phyloP scores from a whole-genome alignment of 2,113 vertebrate species.

The Semnopithecus entellus region DNA sequence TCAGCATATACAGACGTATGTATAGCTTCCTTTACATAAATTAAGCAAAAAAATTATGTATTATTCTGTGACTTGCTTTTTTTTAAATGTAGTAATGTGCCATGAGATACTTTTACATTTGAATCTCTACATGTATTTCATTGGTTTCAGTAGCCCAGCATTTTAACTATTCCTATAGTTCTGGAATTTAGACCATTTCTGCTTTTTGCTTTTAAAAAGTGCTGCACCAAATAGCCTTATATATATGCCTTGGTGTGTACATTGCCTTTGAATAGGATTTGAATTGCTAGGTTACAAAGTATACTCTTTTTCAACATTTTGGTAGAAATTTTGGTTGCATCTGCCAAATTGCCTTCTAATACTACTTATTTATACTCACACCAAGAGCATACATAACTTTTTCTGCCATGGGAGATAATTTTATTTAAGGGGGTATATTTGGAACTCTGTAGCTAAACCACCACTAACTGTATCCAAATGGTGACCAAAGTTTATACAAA shows the following conservation, averaged over 20 bases:
- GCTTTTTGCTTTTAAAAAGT: background rate
- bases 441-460: background rate
- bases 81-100: background rate
- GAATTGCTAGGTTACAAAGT: background rate
- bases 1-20: background rate
- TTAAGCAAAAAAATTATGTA: background rate
- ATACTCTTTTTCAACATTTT: background rate
- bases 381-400: background rate
- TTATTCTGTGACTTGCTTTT: background rate
- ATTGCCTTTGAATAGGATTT: background rate
- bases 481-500: background rate
- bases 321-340: slow-evolving; percentile 1
- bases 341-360: background rate
- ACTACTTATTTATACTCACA: background rate
- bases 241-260: background rate
- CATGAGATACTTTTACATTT: background rate
- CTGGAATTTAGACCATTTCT: background rate
- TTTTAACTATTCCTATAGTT: background rate
- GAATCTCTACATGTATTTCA: background rate
- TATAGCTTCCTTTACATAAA: background rate
- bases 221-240: background rate
- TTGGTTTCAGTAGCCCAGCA: background rate
- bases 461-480: background rate
- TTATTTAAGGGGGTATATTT: background rate
- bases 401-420: background rate